These are phyloP conservation scores for Drosophila quinaria DNA, from an alignment of 2,888 invertebrate genomes.

Conservation along the genomic window DNA sequence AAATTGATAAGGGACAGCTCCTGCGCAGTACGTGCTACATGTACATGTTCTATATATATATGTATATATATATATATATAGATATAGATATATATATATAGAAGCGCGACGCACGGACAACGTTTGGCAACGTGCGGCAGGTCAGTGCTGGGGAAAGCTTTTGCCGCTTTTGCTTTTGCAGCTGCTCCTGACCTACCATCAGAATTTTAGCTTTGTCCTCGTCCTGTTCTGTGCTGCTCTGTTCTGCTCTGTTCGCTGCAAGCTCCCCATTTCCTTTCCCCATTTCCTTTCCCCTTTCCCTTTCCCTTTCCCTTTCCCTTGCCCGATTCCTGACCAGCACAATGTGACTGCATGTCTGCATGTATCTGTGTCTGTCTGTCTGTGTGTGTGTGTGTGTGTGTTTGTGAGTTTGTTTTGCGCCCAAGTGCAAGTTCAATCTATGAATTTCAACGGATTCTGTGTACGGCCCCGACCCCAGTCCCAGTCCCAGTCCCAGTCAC, in stretches of 20 bases:
- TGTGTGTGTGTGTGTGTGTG: slow-evolving; percentile 48
- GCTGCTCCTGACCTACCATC: slow-evolving; percentile 69
- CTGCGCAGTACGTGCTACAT: slow-evolving; percentile 61
- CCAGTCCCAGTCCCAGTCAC: slow-evolving; percentile 2
- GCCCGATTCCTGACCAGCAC: not conserved
- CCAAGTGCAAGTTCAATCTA: slow-evolving; percentile 84
- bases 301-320: not conserved
- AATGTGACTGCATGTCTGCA: slow-evolving; percentile 3
- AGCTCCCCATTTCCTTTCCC: not conserved
- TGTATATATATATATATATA: not conserved
- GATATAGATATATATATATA: not conserved
- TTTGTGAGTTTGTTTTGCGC: slow-evolving; percentile 61
- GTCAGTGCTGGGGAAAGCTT: slow-evolving; percentile 64
- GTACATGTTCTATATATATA: not conserved
- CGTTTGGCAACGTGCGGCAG: slow-evolving; percentile 64
- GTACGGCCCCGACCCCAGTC: slow-evolving; percentile 74
- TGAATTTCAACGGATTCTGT: slow-evolving; percentile 80
- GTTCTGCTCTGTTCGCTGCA: slow-evolving; percentile 51
- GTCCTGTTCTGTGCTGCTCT: slow-evolving; percentile 12
- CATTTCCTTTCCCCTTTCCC: not conserved
- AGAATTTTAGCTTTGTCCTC: slow-evolving; percentile 52
- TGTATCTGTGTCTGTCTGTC: slow-evolving; percentile 30
- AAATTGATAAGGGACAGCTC: slow-evolving; percentile 24
- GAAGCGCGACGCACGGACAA: slow-evolving; percentile 42
- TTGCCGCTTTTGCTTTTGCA: slow-evolving; percentile 36